Evolutionary conservation across 2,888 invertebrate species (phyloP).

Genomic region (Trichopoda pennipes): DNA sequence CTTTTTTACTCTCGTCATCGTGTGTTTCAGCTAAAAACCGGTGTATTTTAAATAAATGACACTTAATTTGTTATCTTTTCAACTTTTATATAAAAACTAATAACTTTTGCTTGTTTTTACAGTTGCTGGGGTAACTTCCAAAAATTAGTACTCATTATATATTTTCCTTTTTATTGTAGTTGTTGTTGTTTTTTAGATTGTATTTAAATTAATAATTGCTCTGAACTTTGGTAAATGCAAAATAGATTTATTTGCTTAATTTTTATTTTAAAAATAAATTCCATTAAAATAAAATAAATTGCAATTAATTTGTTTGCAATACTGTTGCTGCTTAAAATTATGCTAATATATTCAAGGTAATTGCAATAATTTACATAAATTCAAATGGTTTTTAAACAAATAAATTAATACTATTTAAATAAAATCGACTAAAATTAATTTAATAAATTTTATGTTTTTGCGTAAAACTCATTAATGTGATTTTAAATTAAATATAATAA

Average conservation of each 20-base stretch:
- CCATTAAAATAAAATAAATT: slow-evolving; percentile 47
- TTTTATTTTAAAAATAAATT: slow-evolving; percentile 24
- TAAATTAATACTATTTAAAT: slow-evolving; percentile 3
- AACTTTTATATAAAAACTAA: slow-evolving; percentile 49
- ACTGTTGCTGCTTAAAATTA: slow-evolving; percentile 40
- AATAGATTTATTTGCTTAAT: slow-evolving; percentile 9
- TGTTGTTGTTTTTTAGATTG: slow-evolving; percentile 5
- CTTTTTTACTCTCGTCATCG: background rate
- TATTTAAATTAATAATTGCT: slow-evolving; percentile 22
- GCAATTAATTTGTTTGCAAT: slow-evolving; percentile 64
- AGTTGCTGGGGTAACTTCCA: background rate
- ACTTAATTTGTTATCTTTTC: slow-evolving; percentile 63
- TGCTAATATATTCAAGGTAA: slow-evolving; percentile 61
- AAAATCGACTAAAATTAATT: slow-evolving; percentile 16
- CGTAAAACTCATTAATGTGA: slow-evolving; percentile 22
- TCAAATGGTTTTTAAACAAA: slow-evolving; percentile 1
- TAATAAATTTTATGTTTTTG: slow-evolving; percentile 8
- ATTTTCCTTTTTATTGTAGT: background rate
- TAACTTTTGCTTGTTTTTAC: slow-evolving; percentile 36
- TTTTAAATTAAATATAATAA: slow-evolving; percentile 16
- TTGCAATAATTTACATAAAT: slow-evolving; percentile 29
- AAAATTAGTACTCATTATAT: slow-evolving; percentile 27
- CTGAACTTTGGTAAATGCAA: slow-evolving; percentile 13
- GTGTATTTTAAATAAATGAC: slow-evolving; percentile 51
- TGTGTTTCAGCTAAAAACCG: slow-evolving; percentile 35